Conservation (phyloP, 2,888 invertebrate genomes). For the Tetanocera ferruginea region DNA sequence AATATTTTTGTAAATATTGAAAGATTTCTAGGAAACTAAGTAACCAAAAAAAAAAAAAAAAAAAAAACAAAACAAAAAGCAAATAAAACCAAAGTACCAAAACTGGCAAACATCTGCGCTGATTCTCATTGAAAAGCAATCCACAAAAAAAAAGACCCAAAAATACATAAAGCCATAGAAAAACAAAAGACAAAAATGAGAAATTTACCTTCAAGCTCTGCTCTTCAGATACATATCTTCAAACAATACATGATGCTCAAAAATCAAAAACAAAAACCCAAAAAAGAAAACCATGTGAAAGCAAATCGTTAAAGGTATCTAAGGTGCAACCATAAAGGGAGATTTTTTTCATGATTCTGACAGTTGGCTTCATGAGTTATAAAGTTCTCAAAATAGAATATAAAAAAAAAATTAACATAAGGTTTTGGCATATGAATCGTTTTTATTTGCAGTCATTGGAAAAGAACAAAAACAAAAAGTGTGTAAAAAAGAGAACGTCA, state of each 20-base stretch:
- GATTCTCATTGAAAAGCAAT: not conserved
- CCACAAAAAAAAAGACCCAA: constrained; percentile 13
- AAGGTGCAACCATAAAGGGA: constrained; percentile 13
- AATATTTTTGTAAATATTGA: too few species aligned
- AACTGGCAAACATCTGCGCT: not conserved
- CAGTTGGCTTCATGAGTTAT: too few species aligned
- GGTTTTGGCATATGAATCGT: not conserved
- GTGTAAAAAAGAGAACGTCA: too few species aligned
- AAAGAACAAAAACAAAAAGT: not conserved
- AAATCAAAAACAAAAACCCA: constrained; percentile 31
- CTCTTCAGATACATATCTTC: not conserved
- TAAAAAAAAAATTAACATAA: not conserved
- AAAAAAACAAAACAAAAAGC: too few species aligned
- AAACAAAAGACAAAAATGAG: not conserved
- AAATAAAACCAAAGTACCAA: too few species aligned
- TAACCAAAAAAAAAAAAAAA: too few species aligned
- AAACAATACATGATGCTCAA: constrained; percentile 20
- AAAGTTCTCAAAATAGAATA: too few species aligned
- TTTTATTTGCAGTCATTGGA: not conserved
- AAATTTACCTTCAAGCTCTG: not conserved
- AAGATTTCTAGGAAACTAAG: too few species aligned
- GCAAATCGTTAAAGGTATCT: constrained; percentile 1
- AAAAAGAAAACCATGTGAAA: constrained; percentile 28
- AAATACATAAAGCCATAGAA: not conserved
- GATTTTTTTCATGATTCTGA: not conserved